Base-by-base conservation (phyloP, 2,888 invertebrate species). In the Zhengitettix transpicula region DNA sequence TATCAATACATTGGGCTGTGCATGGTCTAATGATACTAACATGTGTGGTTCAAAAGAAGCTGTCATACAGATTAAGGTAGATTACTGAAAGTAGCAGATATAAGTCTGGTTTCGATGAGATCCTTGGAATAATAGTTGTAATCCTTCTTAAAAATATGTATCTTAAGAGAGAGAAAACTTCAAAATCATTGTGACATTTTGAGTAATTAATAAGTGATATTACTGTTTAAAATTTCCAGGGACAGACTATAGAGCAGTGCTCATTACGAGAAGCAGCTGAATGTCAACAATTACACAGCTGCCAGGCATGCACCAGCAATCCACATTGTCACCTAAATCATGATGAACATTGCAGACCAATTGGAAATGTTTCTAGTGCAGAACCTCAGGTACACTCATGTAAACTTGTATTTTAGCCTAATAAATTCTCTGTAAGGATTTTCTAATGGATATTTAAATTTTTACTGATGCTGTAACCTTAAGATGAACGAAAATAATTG, bases 211-310 rank as follows among this genome's bases (percentile, higher is more conserved):
- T 28, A 5, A 28, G 7, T 28, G 28, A 28, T 7, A 28, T 28
- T 28, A 7, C 7, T 28, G 28, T 5, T 28, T 5, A 28, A 28
- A 5, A 7, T 28, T 28, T 28, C 28, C 47, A 47, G 47, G 47
- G 12, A n/a, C 14, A 14, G 47, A 12, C 47, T 47, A 47, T 8
- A 47, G 80, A 81, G 16, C 77, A 81, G 61, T 88, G 88, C 54
- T 60, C 60, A 40, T 52, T 54, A 40, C 60, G 53, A 52, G 60
- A 58, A 40, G 60, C 60, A 12, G 58, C 63, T 42, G 53, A 58
- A 12, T 94, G 94, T 71, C 81, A 80, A 61, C 83, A 88, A 62
- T 77, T 91, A 66, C 92, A 93, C 75, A 91, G 87, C 41, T 95
- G 95, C 71, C 84, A 86, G 40, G 87, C 92, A 0, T 95, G 95